These are phyloP conservation scores for Ruditapes philippinarum DNA, from an alignment of 1,140 invertebrate genomes.

Conservation along the genomic window DNA sequence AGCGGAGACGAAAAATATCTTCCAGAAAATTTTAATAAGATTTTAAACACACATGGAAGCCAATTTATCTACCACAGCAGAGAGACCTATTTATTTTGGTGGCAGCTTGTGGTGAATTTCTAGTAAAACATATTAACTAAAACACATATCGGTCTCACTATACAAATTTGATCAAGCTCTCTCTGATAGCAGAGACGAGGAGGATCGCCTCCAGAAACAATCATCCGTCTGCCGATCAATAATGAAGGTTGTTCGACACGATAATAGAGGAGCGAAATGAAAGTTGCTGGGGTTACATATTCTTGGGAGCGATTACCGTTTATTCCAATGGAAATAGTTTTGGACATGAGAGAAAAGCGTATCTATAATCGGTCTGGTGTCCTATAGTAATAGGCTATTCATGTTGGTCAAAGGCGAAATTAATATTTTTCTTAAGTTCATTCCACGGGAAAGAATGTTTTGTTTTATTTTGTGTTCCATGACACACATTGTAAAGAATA, in stretches of 20 bases:
- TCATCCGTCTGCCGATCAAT: conserved; percentile 35
- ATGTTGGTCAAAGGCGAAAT: conserved; percentile 43
- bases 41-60: too few species aligned
- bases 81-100: not conserved
- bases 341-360: conserved; percentile 29
- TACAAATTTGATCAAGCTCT: conserved; percentile 37
- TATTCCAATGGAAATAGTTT: conserved; percentile 7
- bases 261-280: conserved; percentile 39
- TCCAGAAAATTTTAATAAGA: not conserved
- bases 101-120: not conserved
- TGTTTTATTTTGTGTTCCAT: too few species aligned
- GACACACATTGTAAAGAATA: too few species aligned
- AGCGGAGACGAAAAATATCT: not conserved
- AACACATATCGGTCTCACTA: not conserved
- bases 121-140: not conserved
- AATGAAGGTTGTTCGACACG: conserved; percentile 13
- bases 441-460: not conserved
- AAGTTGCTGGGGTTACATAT: conserved; percentile 33
- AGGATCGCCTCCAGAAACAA: not conserved
- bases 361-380: conserved; percentile 36
- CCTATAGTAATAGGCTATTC: not conserved
- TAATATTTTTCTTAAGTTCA: conserved; percentile 23
- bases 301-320: conserved; percentile 26
- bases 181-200: conserved; percentile 19
- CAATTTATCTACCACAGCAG: too few species aligned